These are phyloP conservation scores for Danio jaintianensis DNA, from an alignment of 2,797 vertebrate species.

Conservation along the genomic window DNA sequence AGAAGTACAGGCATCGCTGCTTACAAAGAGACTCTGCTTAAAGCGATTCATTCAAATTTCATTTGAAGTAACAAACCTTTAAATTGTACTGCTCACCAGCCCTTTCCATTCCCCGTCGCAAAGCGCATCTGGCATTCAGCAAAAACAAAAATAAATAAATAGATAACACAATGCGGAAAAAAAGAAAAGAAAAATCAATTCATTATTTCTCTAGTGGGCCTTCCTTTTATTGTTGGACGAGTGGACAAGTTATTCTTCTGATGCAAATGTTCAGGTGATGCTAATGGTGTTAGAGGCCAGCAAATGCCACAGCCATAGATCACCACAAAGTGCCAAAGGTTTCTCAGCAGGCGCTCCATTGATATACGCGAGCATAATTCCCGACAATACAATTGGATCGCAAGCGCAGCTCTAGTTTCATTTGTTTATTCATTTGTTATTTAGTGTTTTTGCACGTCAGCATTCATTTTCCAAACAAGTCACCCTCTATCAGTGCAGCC, in stretches of 20 bases:
- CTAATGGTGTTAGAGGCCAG: background rate
- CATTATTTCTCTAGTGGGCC: conserved; percentile 34
- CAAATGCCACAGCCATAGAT: conserved; percentile 36
- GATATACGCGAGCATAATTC: background rate
- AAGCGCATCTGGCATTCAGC: conserved; percentile 3
- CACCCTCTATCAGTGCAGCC: conserved; percentile 42
- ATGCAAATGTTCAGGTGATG: conserved; percentile 30
- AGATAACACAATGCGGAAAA: background rate
- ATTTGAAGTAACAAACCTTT: conserved; percentile 36
- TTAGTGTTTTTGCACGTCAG: conserved; percentile 29
- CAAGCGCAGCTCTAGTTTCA: background rate
- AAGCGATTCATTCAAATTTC: conserved; percentile 28
- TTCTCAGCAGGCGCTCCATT: background rate
- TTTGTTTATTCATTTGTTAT: conserved; percentile 28
- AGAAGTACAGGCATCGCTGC: background rate
- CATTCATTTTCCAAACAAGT: conserved; percentile 43
- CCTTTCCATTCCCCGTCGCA: conserved; percentile 20
- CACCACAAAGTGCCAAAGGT: conserved; percentile 11
- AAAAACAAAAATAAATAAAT: background rate
- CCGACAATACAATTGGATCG: conserved; percentile 16
- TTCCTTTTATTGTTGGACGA: conserved; percentile 3
- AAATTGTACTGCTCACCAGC: conserved; percentile 24
- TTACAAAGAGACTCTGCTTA: conserved; percentile 19
- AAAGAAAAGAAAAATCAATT: conserved; percentile 24
- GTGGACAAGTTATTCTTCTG: conserved; percentile 25